Base-by-base conservation (phyloP, 1,140 invertebrate genomes). In the Nasonia longicornis region DNA sequence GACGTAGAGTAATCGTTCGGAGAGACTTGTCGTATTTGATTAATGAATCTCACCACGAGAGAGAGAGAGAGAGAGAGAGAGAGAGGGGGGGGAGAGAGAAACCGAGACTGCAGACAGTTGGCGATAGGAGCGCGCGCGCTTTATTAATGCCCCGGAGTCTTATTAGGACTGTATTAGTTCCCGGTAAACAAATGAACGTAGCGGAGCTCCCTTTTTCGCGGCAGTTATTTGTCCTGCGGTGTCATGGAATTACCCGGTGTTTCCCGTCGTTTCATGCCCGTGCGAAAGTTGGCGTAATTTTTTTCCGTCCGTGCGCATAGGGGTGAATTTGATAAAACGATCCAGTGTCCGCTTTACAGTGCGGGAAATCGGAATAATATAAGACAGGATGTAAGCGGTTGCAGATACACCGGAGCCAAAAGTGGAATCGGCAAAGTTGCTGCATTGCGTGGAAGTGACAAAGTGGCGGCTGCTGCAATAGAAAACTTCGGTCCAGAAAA, bases 1-100 rank as follows among this genome's bases (percentile, higher is more conserved):
- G 71, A 84, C 74, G 26, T 84, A 38, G 80, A 84, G 83, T 84
- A 85, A 85, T 85, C 79, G 83, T 84, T 79, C 64, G 42, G 67
- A 70, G 74, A 74, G 79, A 79, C 79, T 31, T 83, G 83, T 75
- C 83, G 77, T 67, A 80, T 80, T 80, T 84, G 84, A 84, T 84
- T 82, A 84, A 84, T 80, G 83, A 84, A 64, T 80, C 63, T 63
- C 10, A 29, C 64, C 64, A 26, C 63, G 26, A 26, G 26, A 26
- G 26, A 26, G 26, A 26, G 26, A 1, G 26, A 26, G 26, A 26
- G 26, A 26, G 26, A 26, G 26, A 70, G 35, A 64, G 48, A 45
- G 71, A 11, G 8, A 8, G 38, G 70, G 16, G 26, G 2, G 26
- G 2, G 26, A 26, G 26, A 26, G 26, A 71, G 70, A 22, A 26